Evolutionary conservation across 2,113 vertebrate species (phyloP).

Genomic region (Zootoca vivipara): DNA sequence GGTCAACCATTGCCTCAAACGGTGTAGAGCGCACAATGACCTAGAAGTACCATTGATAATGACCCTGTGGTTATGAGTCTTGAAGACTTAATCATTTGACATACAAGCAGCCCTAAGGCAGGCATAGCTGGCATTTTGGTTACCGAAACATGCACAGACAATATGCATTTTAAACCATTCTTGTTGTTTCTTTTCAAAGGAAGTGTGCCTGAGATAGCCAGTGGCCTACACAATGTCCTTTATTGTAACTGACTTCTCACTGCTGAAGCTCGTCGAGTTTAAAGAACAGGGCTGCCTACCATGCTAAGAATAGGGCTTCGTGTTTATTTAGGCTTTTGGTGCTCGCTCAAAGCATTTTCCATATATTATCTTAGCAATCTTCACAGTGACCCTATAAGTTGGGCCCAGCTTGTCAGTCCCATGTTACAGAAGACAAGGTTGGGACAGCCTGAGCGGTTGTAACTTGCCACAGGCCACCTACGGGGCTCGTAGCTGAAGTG

Average conservation of each 20-base stretch:
- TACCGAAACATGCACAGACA: constrained; percentile 93
- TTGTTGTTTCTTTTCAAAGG: constrained; percentile 11
- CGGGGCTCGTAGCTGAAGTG: not conserved
- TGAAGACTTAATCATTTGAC: constrained; percentile 90
- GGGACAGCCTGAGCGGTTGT: not conserved
- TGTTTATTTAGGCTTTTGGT: constrained; percentile 1
- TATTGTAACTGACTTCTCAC: constrained; percentile 51
- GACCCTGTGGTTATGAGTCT: constrained; percentile 85
- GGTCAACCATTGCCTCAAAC: constrained; percentile 92
- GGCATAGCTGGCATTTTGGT: constrained; percentile 91
- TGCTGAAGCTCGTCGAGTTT: constrained; percentile 49
- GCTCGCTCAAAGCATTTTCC: not conserved
- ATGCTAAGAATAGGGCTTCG: constrained; percentile 5
- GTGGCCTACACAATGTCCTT: constrained; percentile 41
- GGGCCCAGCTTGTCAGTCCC: not conserved
- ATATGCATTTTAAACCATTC: constrained; percentile 87
- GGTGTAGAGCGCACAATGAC: constrained; percentile 81
- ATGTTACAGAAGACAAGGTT: not conserved
- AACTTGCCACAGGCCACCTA: not conserved
- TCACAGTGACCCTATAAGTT: not conserved
- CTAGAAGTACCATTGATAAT: constrained; percentile 85
- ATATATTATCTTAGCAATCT: not conserved
- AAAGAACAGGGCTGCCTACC: not conserved
- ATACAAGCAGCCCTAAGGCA: constrained; percentile 83
- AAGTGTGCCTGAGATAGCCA: constrained; percentile 57